Evolutionary conservation across 2,797 vertebrate species (phyloP).

Genomic region (Myiothlypis chrysogaster): DNA sequence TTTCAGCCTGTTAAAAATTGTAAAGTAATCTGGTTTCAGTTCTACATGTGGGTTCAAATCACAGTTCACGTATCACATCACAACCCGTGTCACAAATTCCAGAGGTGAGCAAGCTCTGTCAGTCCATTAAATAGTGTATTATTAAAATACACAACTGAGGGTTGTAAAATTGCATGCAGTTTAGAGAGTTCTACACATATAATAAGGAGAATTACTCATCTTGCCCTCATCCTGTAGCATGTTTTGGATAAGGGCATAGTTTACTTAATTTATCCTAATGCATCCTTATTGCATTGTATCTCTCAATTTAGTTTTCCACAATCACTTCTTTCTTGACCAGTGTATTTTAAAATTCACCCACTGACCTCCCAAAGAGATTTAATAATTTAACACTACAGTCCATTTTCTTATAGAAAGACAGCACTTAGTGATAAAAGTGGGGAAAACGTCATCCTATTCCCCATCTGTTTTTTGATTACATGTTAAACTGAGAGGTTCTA

Average conservation of each 20-base stretch:
- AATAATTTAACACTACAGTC: background rate
- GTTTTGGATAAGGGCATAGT: background rate
- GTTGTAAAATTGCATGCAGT: background rate
- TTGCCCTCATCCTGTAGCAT: background rate
- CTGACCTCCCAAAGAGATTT: background rate
- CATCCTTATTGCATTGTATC: background rate
- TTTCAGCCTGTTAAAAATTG: slow-evolving; percentile 63
- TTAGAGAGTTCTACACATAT: background rate
- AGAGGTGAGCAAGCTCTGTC: background rate
- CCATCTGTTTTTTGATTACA: background rate
- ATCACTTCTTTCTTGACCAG: background rate
- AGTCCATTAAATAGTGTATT: background rate
- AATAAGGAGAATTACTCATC: background rate
- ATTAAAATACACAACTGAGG: background rate
- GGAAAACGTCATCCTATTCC: background rate
- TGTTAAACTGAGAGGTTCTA: background rate
- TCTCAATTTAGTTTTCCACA: background rate
- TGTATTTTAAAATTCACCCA: background rate
- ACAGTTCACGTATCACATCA: background rate
- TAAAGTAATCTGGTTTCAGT: slow-evolving; percentile 16
- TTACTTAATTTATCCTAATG: background rate
- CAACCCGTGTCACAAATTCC: background rate
- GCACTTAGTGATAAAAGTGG: background rate
- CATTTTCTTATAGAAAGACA: background rate
- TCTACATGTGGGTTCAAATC: background rate